Percentiles rank a stretch among this genome's conserved stretches.
phyloP scores from a whole-genome alignment of 2,888 invertebrate genomes.

The Lepas anatifera region DNA sequence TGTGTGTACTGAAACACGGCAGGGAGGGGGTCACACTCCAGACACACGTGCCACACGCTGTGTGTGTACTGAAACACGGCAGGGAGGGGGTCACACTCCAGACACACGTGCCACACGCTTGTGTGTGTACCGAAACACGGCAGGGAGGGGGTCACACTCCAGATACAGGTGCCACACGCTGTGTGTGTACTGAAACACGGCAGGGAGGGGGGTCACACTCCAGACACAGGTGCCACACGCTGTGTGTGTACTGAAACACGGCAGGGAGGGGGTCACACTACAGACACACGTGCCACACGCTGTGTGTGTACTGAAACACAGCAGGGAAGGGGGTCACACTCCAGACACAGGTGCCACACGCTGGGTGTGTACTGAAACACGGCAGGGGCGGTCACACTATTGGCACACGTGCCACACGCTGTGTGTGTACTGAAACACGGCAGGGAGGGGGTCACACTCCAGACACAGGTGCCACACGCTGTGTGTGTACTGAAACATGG shows the following conservation, averaged over 20 bases:
- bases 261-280: too few relatives aligned
- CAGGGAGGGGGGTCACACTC: slow-evolving; percentile 24
- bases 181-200: slow-evolving; percentile 33
- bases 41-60: background rate
- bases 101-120: slow-evolving; percentile 36
- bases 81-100: slow-evolving; percentile 34
- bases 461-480: slow-evolving; percentile 37
- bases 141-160: too few relatives aligned
- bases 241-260: slow-evolving; percentile 36
- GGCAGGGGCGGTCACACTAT: too few relatives aligned
- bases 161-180: slow-evolving; percentile 37
- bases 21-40: too few relatives aligned
- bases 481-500: slow-evolving; percentile 33
- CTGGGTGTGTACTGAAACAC: too few relatives aligned
- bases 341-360: slow-evolving; percentile 35
- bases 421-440: slow-evolving; percentile 30
- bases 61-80: slow-evolving; percentile 30
- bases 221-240: slow-evolving; percentile 35
- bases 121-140: too few relatives aligned
- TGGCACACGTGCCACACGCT: background rate
- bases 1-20: too few relatives aligned
- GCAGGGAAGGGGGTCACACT: slow-evolving; percentile 15
- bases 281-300: too few relatives aligned
- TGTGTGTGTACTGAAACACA: background rate
- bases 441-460: slow-evolving; percentile 33